Base-by-base conservation (phyloP, 2,797 vertebrate genomes). In the Anguilla pacifica region DNA sequence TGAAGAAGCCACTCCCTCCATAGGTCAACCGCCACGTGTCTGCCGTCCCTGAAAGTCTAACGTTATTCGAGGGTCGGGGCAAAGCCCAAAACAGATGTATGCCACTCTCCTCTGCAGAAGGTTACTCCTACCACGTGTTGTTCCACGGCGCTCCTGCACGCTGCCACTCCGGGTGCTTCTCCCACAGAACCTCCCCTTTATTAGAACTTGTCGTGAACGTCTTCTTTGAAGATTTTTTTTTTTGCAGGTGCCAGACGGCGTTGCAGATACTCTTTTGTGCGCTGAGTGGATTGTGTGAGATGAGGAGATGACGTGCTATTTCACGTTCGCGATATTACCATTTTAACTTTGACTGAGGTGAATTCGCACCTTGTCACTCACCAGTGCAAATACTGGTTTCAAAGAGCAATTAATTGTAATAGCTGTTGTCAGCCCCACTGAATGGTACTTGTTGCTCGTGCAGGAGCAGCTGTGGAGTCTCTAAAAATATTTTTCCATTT, bases 311-410 rank as follows among this genome's bases (percentile, higher is more conserved):
- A 90, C 91, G 92, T 93, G 95, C 94, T 95, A 94, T 95, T 96
- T 96, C 70, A 86, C 95, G 95, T 93, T 94, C 95, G 96, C 96
- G 96, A 92, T 95, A 96, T 97, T 97, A 96, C 96, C 96, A 91
- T 95, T 96, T 97, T 96, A 96, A 97, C 97, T 96, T 96, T 95
- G 94, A 93, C 96, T 74, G 97, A 97, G 97, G 96, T 97, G 97
- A 97, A 98, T 98, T 98, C 97, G 96, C 97, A 95, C 97, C 97
- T 97, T 97, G 98, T 97, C 97, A 97, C 95, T 97, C 96, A 93
- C 94, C 94, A 96, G 96, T 92, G 93, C 96, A 97, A 97, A 97
- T 96, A 96, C 97, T 96, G 96, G 95, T 97, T 98, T 96, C 96
- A 95, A 96, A 97, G 96, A 93, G 95, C 97, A 97, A 97, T 97